Base-by-base conservation (phyloP, 1,140 invertebrate species). In the Macrocentrus cingulum region DNA sequence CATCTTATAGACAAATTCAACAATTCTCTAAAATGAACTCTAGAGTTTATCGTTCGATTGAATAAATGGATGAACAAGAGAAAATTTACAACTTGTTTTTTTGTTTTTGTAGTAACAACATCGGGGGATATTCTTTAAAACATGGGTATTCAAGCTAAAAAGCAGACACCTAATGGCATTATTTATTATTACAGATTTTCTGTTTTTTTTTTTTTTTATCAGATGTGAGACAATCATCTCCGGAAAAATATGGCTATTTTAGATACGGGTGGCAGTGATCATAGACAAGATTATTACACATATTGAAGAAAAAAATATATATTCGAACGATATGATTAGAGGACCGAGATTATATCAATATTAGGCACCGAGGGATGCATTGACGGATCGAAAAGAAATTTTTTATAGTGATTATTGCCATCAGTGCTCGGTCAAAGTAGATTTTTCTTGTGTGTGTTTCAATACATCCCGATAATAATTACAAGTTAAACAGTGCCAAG, bases 281-380 rank as follows among this genome's bases (percentile, higher is more conserved):
- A 49, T 49, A 49, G 25, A 34, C 13, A n/a, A 23, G 46, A 49
- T 25, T n/a, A n/a, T 34, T 34, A 34, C 11, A 7, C 8, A 39
- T 49, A 49, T 34, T 49, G n/a, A 32, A 32, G 19, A 49, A 49
- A 34, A 39, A 39, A 39, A 5, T 39, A 11, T n/a, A 39, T n/a
- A 5, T 39, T n/a, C 13, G 8, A 13, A 39, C 15, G 3, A 39
- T 5, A 15, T n/a, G 3, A n/a, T n/a, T 39, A 39, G 15, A n/a
- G 13, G 7, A 15, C 3, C 36, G 11, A 11, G 8, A 13, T 39
- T 11, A 15, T n/a, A 34, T 32, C 18, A 32, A 16, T 49, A 34
- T 49, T 49, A 49, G 46, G 46, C 46, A 49, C 46, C 46, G 19
- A 39, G 22, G 25, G 46, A 49, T 34, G 46, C 45, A 49, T 32